Base-by-base conservation (phyloP, 2,113 vertebrate genomes). In the Mormyrus iriodes region DNA sequence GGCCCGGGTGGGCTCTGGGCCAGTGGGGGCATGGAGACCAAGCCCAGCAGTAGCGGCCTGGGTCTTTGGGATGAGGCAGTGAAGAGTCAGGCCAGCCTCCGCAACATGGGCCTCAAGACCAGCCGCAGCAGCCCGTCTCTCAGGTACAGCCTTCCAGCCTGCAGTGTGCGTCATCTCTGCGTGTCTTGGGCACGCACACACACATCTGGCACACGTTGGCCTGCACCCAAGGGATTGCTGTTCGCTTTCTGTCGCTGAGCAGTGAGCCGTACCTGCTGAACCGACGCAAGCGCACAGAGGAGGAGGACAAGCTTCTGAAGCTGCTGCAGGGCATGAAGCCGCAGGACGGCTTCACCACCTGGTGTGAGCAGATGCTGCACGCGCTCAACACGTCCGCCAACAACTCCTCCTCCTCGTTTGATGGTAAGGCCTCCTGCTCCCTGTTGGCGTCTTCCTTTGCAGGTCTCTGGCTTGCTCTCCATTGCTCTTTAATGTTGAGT, bases 331-430 rank as follows among this genome's bases (percentile, higher is more conserved):
- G 97, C 91, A 96, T 96, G 93, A 96, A 97, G 94, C 95, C 97
- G 91, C 97, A 97, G 94, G 97, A 98, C 0, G 97, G 97, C 94
- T 97, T 98, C 95, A 98, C 97, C 88, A 97, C 97, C 92, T 98
- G 97, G 97, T 97, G 97, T 90, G 97, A 98, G 93, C 97, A 98
- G 95, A 98, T 98, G 97, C 94, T 98, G 91, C 97, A 98, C 88
- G 96, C 96, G 5, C 96, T 98, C 93, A 97, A 97, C 94, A 95
- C 96, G 94, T 95, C 96, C 92, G 94, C 97, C 79, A 97, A 97
- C 95, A 97, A 96, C 95, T 96, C 94, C 79, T 92, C 90, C 85
- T 92, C 93, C 89, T 93, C 92, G 42, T 92, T 94, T 86, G 95
- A 96, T 90, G 95, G 95, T 96, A 93, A 90, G 90, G 48, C 5